These are phyloP conservation scores for Emys orbicularis DNA, from an alignment of 2,797 vertebrate genomes.

Conservation along the genomic window DNA sequence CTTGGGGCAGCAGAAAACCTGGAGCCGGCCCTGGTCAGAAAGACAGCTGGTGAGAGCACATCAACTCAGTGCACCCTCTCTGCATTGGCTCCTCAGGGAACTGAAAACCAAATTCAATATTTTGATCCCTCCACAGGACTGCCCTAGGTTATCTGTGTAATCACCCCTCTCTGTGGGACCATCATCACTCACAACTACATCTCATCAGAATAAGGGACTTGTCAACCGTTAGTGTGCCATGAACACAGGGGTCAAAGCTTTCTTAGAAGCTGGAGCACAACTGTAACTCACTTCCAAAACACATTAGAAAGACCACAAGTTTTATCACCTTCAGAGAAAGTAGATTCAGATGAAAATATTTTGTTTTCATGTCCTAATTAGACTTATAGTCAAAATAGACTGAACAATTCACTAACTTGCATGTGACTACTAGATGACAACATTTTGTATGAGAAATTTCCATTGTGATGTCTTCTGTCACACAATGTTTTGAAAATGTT, in stretches of 20 bases:
- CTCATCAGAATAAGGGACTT: background rate
- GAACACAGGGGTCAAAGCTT: background rate
- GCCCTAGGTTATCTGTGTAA: background rate
- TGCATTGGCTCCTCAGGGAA: no score
- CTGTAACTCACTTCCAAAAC: background rate
- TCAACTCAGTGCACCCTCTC: background rate
- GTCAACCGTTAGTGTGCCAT: background rate
- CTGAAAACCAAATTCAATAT: background rate
- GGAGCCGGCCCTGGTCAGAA: background rate
- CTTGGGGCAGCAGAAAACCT: no score
- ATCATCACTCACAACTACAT: background rate
- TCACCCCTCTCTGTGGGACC: background rate
- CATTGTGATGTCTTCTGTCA: background rate
- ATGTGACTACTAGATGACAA: background rate
- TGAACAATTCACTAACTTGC: background rate
- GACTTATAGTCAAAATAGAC: background rate
- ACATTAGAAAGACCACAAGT: background rate
- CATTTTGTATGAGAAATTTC: background rate
- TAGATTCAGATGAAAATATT: background rate
- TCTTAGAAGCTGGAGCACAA: background rate
- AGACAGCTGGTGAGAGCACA: background rate
- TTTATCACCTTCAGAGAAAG: background rate
- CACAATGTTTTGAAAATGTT: background rate
- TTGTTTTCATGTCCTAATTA: background rate
- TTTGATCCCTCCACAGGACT: background rate